phyloP scores from a whole-genome alignment of 2,888 invertebrate genomes.

The Pollenia labialis region DNA sequence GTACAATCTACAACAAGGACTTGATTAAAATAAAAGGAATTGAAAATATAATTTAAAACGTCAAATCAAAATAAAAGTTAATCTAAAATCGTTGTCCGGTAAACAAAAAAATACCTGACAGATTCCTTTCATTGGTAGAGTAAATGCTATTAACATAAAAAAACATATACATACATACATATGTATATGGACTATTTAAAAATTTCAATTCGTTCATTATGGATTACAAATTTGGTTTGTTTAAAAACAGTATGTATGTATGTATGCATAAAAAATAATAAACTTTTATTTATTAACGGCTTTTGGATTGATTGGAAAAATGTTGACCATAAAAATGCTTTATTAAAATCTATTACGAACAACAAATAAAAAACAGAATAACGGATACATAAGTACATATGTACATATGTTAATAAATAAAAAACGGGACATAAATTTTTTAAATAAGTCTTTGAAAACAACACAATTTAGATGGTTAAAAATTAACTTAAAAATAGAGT shows the following conservation, averaged over 20 bases:
- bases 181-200: constrained; percentile 8
- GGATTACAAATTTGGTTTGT: neutral
- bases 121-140: neutral
- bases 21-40: constrained; percentile 23
- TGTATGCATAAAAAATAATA: neutral
- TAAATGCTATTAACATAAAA: constrained; percentile 16
- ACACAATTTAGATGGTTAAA: too few relatives aligned
- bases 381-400: too few relatives aligned
- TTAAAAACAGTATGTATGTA: neutral
- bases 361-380: too few relatives aligned
- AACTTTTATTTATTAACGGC: neutral
- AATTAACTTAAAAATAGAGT: too few relatives aligned
- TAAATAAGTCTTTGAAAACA: too few relatives aligned
- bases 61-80: constrained; percentile 18
- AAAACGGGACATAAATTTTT: too few relatives aligned
- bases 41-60: constrained; percentile 15
- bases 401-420: too few relatives aligned
- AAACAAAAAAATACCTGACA: neutral
- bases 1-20: constrained; percentile 51
- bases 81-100: neutral
- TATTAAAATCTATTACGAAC: too few relatives aligned
- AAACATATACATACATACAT: constrained; percentile 15
- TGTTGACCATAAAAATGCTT: too few relatives aligned
- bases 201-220: neutral
- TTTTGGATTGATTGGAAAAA: too few relatives aligned